These are phyloP conservation scores for Clarias pachynema DNA, from an alignment of 2,797 vertebrate species.

Conservation along the genomic window DNA sequence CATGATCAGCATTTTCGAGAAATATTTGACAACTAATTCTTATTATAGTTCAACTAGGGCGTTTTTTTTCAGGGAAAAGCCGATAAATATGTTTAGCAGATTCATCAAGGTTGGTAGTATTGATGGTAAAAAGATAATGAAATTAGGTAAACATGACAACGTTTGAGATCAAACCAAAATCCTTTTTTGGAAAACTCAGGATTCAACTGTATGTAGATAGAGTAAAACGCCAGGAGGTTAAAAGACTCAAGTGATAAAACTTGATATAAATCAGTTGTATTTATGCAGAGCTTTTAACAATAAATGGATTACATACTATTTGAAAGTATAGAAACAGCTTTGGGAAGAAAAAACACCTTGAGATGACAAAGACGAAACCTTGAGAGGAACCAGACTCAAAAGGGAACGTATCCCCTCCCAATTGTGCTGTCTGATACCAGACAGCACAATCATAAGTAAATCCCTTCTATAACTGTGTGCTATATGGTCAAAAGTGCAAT, in stretches of 20 bases:
- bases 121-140: not conserved
- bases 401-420: too few relatives aligned
- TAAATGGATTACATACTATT: not conserved
- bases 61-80: not conserved
- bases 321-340: too few relatives aligned
- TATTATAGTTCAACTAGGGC: not conserved
- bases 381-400: too few relatives aligned
- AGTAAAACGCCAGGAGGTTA: not conserved
- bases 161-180: not conserved
- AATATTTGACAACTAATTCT: not conserved
- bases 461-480: too few relatives aligned
- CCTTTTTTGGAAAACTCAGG: not conserved
- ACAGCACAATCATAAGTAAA: too few relatives aligned
- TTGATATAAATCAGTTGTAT: too few relatives aligned
- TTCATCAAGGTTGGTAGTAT: not conserved
- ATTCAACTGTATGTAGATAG: not conserved
- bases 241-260: not conserved
- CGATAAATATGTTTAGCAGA: not conserved
- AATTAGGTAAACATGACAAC: not conserved
- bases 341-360: too few relatives aligned
- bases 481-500: too few relatives aligned
- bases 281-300: too few relatives aligned
- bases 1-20: constrained; percentile 9
- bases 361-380: too few relatives aligned
- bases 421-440: too few relatives aligned